Base-by-base conservation (phyloP, 2,113 vertebrate species). In the Oncorhynchus gorbuscha region DNA sequence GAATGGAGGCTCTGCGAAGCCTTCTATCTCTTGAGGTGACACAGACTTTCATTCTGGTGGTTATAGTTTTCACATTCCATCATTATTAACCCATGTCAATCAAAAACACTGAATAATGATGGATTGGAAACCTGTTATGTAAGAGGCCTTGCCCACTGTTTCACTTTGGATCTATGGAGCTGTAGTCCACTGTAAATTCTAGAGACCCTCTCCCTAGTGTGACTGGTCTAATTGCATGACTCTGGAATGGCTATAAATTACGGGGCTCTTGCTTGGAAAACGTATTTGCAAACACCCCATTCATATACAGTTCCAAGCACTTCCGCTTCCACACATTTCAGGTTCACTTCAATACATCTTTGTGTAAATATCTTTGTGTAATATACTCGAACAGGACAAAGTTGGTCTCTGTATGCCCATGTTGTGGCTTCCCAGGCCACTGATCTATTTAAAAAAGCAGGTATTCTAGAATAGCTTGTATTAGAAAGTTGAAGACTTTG, bases 311-410 rank as follows among this genome's bases (percentile, higher is more conserved):
- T 28, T 74, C 75, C 66, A 76, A 66, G 64, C 13, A 20, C 24
- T 61, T 26, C 20, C 26, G 6, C 26, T 74, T 65, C 22, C 68
- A 73, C 67, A 76, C 62, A 74, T 77, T 77, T 76, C 39, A 74
- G 30, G 22, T 32, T 51, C n/a, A 81, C 69, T 58, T 72, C 22
- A 65, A 74, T 80, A 77, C 76, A 82, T 86, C 68, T 74, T 68
- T n/a, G 49, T 30, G 69, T 72, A 75, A 73, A 70, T 30, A 12
- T n/a, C n/a, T n/a, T n/a, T n/a, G n/a, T n/a, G n/a, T n/a, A n/a
- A n/a, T 3, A 62, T 18, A 65, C 67, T 72, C 4, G 22, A 71
- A 68, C 22, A 20, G 65, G 20, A 20, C n/a, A 66, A 73, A 16
- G 35, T 58, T 61, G 67, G 69, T 59, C 30, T 51, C 22, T 65